Conservation (phyloP, 2,113 vertebrate genomes). For the Enhydra lutris region DNA sequence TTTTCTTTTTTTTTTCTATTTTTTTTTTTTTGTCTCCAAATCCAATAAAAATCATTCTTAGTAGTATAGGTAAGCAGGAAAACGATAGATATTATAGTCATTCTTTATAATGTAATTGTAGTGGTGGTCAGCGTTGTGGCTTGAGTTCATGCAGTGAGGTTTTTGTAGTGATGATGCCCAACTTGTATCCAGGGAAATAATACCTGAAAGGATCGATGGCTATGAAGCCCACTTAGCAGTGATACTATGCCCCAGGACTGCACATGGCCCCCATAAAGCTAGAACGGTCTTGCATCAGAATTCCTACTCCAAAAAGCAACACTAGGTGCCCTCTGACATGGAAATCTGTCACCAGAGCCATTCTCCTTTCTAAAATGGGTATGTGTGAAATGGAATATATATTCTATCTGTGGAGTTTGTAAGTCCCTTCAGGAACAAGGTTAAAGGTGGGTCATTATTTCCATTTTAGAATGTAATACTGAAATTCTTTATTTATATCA, state of each 20-base stretch:
- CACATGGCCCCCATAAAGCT: conserved; percentile 59
- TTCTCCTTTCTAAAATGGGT: conserved; percentile 54
- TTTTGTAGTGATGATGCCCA: conserved; percentile 43
- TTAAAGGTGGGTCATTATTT: conserved; percentile 57
- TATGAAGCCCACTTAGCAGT: conserved; percentile 59
- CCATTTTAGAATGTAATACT: conserved; percentile 29
- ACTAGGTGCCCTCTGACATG: conserved; percentile 47
- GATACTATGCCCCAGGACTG: conserved; percentile 54
- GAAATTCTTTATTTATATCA: conserved; percentile 10
- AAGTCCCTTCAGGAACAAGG: neutral
- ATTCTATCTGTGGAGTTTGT: conserved; percentile 12
- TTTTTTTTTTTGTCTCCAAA: conserved; percentile 43
- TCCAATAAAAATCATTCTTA: conserved; percentile 76
- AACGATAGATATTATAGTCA: neutral
- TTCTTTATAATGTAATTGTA: conserved; percentile 63
- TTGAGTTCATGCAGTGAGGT: conserved; percentile 39
- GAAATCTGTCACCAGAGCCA: conserved; percentile 43
- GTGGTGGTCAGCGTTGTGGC: conserved; percentile 10
- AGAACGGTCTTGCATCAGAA: conserved; percentile 46
- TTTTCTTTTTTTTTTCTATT: neutral
- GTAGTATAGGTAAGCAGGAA: conserved; percentile 22
- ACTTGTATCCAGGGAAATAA: conserved; percentile 49
- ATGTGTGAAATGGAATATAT: conserved; percentile 32
- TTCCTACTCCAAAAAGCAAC: conserved; percentile 62
- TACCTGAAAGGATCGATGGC: conserved; percentile 58